These are phyloP conservation scores for Eupithecia tripunctaria DNA, from an alignment of 2,888 invertebrate genomes.

Conservation along the genomic window DNA sequence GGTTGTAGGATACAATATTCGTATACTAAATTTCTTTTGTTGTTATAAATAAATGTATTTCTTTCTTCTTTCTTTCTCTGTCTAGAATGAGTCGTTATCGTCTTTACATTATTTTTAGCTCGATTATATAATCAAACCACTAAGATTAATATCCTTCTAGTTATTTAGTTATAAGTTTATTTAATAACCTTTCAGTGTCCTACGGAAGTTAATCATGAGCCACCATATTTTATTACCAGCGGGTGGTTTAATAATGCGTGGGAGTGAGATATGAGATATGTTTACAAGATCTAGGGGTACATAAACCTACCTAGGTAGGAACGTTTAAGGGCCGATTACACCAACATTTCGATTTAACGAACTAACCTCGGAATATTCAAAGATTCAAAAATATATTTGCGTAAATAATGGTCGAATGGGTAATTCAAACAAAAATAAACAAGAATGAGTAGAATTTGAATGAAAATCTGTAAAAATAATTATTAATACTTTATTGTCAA, in stretches of 20 bases:
- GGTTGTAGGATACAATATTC: no score
- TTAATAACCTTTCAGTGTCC: background rate
- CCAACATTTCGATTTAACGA: background rate
- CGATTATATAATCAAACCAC: background rate
- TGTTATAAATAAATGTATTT: no score
- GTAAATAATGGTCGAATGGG: no score
- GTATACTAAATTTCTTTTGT: no score
- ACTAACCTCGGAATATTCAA: background rate
- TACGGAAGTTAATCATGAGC: background rate
- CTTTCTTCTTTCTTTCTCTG: no score
- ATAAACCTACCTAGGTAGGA: background rate
- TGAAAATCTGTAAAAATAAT: no score
- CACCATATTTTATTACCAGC: background rate
- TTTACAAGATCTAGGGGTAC: conserved; percentile 22
- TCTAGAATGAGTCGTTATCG: no score
- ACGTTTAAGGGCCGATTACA: background rate
- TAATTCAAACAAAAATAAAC: no score
- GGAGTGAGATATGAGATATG: conserved; percentile 15
- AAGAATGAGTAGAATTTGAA: background rate
- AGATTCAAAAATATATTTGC: no score
- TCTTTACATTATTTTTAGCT: background rate
- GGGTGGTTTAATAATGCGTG: conserved; percentile 3
- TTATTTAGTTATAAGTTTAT: background rate
- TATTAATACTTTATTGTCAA: no score
- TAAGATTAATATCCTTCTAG: background rate